A percentile compares a stretch with the other conserved stretches of the same genome.
Evolutionary conservation across 2,888 invertebrate species (phyloP).

Genomic region (Melieria omissa): DNA sequence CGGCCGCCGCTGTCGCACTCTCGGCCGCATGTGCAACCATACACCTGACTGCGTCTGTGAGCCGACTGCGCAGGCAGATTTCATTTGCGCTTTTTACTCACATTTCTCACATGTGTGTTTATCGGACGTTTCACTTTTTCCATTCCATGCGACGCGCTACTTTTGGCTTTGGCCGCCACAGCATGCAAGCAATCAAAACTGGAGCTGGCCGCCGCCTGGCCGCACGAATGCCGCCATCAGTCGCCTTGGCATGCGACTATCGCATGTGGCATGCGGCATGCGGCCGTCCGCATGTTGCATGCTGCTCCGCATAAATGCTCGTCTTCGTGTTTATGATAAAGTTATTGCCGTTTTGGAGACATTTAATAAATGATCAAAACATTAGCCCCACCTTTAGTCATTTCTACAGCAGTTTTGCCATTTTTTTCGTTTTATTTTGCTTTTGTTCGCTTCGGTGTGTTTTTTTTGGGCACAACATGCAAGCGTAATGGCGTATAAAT

Average conservation of each 20-base stretch:
- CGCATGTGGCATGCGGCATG: conserved; percentile 37
- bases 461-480: conserved; percentile 38
- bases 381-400: conserved; percentile 33
- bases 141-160: background rate
- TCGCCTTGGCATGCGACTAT: conserved; percentile 21
- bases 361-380: conserved; percentile 62
- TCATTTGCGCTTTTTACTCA: too few species aligned
- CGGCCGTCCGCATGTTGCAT: conserved; percentile 24
- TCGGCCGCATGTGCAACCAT: conserved; percentile 39
- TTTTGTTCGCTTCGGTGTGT: too few species aligned
- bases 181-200: conserved; percentile 41
- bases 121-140: too few species aligned
- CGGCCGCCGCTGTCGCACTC: conserved; percentile 10
- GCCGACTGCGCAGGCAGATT: background rate
- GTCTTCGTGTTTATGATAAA: conserved; percentile 59
- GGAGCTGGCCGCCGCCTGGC: conserved; percentile 32
- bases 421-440: background rate
- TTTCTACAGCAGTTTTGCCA: background rate
- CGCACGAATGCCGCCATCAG: conserved; percentile 37
- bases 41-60: conserved; percentile 53
- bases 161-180: conserved; percentile 12
- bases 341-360: conserved; percentile 60
- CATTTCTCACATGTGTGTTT: too few species aligned
- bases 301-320: conserved; percentile 47
- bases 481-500: conserved; percentile 51